Evolutionary conservation across 2,888 invertebrate species (phyloP), one percentile per base, ranked within the genome.

Genomic region (Drosophila limbata): DNA sequence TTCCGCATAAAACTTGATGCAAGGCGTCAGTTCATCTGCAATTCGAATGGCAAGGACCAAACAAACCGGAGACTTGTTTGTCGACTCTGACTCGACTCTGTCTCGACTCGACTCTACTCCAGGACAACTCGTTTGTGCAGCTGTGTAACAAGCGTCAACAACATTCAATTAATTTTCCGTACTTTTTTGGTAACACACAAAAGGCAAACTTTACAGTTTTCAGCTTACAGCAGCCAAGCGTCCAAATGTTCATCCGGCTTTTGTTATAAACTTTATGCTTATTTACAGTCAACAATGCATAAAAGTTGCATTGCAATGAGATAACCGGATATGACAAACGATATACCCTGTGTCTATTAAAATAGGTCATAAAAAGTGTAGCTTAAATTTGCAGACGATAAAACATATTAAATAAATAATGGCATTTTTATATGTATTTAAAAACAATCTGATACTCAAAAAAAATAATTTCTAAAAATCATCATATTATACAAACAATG

Each of bases 1-100:
- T 84, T 84, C 83, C 87, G 87, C 68, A 67, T 59, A 63, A 77
- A 84, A 84, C 84, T 86, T 86, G 77, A 77, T 73, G 79, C 73
- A 73, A 71, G 44, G 44, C 21, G 56, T 31, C 77, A 84, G 77
- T 79, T 84, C 84, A 84, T 81, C 79, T 86, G 81, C 81, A 73
- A 69, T 86, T 79, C 73, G 81, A 84, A 77, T 75, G 74, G 42
- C 57, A 25, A 57, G 37, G 15, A 56, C 45, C 44, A 33, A 45
- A 59, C 37, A 28, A 39, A 25, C 48, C 35, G 17, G 25, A 42
- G 39, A 47, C 37, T 53, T 17, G 17, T 51, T 15, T 13, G 17
- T 53, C 40, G 28, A 39, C 39, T 47, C 15, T 5, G 21, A 5
- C 21, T 21, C 21, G 21, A 21, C 21, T 21, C 21, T 5, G 21